phyloP scores from a whole-genome alignment of 2,888 invertebrate species.

The Allophyes oxyacanthae region DNA sequence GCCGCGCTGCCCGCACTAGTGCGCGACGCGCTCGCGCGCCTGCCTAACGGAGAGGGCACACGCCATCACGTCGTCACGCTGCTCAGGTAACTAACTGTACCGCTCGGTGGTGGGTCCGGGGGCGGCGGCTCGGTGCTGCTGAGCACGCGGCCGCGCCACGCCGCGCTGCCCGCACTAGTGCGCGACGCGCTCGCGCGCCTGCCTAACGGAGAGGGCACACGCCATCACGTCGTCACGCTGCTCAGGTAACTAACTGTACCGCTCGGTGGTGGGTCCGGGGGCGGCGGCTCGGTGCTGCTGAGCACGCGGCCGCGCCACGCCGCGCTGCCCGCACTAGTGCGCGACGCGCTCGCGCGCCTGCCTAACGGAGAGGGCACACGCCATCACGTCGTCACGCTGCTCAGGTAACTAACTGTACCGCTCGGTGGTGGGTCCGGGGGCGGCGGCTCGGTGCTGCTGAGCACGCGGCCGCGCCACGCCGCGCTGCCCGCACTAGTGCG shows the following conservation, averaged over 20 bases:
- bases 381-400: constrained; percentile 96
- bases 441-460: constrained; percentile 94
- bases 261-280: constrained; percentile 77
- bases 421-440: constrained; percentile 76
- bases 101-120: constrained; percentile 87
- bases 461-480: constrained; percentile 96
- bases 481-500: constrained; percentile 97
- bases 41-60: constrained; percentile 98
- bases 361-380: constrained; percentile 98
- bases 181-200: constrained; percentile 97
- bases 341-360: constrained; percentile 97
- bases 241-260: constrained; percentile 86
- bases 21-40: constrained; percentile 97
- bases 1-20: constrained; percentile 97
- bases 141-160: constrained; percentile 95
- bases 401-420: constrained; percentile 88
- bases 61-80: constrained; percentile 97
- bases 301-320: constrained; percentile 96
- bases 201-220: constrained; percentile 98
- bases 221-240: constrained; percentile 97
- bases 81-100: constrained; percentile 85
- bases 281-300: constrained; percentile 93
- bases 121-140: constrained; percentile 94
- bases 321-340: constrained; percentile 96
- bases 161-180: constrained; percentile 97